Conservation (phyloP, 2,113 vertebrate genomes). For the Diadophis punctatus region DNA sequence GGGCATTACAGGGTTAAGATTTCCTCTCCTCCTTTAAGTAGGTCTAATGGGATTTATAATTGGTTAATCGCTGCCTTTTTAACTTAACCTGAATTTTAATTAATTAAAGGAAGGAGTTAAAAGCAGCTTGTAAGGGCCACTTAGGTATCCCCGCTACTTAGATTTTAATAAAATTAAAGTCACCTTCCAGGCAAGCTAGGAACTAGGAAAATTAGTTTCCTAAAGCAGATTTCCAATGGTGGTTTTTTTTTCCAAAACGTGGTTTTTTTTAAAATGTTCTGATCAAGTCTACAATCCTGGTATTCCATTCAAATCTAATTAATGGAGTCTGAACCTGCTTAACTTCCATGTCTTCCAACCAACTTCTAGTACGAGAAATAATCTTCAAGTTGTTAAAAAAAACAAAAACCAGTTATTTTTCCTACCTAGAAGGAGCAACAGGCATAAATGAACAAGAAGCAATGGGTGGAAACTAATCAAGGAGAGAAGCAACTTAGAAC, state of each 20-base stretch:
- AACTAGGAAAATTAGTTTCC: neutral
- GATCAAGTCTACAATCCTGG: neutral
- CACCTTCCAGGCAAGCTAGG: neutral
- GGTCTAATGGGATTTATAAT: neutral
- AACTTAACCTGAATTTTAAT: neutral
- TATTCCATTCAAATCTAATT: neutral
- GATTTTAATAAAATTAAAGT: neutral
- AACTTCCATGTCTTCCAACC: neutral
- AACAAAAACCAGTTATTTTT: neutral
- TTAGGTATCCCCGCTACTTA: neutral
- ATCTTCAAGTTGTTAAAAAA: neutral
- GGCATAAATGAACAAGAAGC: no score
- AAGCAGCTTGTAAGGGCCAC: neutral
- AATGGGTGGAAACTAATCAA: no score
- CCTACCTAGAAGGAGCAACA: neutral
- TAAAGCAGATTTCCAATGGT: neutral
- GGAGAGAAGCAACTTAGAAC: no score
- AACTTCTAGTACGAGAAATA: neutral
- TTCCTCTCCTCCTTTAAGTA: neutral
- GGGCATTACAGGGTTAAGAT: neutral
- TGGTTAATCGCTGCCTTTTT: neutral
- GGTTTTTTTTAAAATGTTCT: neutral
- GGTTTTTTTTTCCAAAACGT: neutral
- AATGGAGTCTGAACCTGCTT: neutral
- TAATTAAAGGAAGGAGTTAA: neutral